phyloP scores from a whole-genome alignment of 2,113 vertebrate genomes.

The Sardina pilchardus region DNA sequence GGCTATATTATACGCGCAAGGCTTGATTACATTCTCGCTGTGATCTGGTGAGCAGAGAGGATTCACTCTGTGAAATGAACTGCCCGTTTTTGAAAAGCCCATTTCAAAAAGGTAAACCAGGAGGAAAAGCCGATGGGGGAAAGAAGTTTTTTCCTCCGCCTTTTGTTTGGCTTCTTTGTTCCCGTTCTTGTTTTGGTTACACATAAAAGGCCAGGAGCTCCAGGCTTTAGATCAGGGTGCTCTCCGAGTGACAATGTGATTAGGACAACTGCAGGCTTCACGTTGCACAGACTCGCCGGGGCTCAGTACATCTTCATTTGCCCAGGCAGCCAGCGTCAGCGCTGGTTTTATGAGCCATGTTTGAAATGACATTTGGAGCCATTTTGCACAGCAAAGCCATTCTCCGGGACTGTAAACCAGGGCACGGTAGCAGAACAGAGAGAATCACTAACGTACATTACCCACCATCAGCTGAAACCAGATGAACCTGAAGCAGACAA shows the following conservation, averaged over 20 bases:
- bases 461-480: background rate
- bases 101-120: background rate
- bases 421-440: background rate
- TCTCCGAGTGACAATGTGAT: conserved; percentile 74
- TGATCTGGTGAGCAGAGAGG: too few relatives aligned
- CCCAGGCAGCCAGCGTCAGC: background rate
- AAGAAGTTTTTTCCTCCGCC: background rate
- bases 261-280: conserved; percentile 66
- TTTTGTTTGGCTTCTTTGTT: background rate
- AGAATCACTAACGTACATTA: background rate
- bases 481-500: background rate
- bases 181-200: background rate
- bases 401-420: background rate
- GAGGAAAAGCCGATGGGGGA: too few relatives aligned
- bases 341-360: background rate
- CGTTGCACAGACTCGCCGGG: conserved; percentile 59
- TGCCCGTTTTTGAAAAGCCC: background rate
- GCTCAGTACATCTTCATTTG: background rate
- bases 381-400: background rate
- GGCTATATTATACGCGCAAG: background rate
- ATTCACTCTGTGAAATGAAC: too few relatives aligned
- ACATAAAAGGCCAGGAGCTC: conserved; percentile 39
- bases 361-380: background rate
- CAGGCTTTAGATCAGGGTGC: conserved; percentile 67
- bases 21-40: too few relatives aligned